Evolutionary conservation across 2,113 vertebrate genomes (phyloP).

Genomic region (Laterallus jamaicensis): DNA sequence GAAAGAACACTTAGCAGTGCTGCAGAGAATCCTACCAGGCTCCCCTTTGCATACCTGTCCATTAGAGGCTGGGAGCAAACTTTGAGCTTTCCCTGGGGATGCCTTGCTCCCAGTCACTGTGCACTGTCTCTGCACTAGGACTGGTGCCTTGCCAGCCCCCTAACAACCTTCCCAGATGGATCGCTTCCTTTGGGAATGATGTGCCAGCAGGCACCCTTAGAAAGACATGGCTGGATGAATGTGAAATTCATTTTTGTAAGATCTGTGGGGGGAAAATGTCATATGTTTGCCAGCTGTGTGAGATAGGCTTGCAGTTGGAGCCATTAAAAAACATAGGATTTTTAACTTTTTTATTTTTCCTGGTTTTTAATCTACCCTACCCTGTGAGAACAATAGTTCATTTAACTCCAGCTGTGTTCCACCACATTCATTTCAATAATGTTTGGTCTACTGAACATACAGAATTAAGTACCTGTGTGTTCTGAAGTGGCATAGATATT

Average conservation of each 20-base stretch:
- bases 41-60: neutral
- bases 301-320: neutral
- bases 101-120: neutral
- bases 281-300: conserved; percentile 45
- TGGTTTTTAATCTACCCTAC: conserved; percentile 52
- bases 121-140: neutral
- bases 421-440: conserved; percentile 57
- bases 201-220: conserved; percentile 7
- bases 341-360: neutral
- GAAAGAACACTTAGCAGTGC: neutral
- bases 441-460: conserved; percentile 44
- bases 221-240: conserved; percentile 31
- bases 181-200: neutral
- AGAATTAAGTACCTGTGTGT: conserved; percentile 59
- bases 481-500: conserved; percentile 42
- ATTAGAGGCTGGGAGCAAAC: neutral
- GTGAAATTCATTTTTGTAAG: conserved; percentile 24
- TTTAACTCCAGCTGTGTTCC: conserved; percentile 60
- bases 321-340: neutral
- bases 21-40: neutral
- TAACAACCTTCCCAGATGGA: neutral
- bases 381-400: conserved; percentile 52
- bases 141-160: neutral
- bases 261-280: neutral
- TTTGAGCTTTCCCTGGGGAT: neutral